These are phyloP conservation scores for Calliphora vomitoria DNA, from an alignment of 2,888 invertebrate species.

Conservation along the genomic window DNA sequence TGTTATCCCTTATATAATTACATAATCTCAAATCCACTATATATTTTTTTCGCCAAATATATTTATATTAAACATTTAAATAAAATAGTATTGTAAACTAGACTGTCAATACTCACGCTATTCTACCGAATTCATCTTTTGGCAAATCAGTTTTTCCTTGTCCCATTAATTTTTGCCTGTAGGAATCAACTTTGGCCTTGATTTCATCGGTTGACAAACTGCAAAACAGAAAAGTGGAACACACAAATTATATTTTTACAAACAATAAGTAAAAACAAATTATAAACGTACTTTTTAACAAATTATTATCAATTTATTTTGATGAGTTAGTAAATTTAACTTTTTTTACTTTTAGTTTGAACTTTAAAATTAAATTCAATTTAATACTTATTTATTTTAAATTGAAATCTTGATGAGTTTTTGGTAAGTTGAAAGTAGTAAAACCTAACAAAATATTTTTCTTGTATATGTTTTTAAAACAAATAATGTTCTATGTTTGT, in stretches of 20 bases:
- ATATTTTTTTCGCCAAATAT: too few species aligned
- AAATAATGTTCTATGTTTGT: constrained; percentile 43
- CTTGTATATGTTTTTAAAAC: constrained; percentile 35
- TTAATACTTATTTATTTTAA: background rate
- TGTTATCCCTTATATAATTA: background rate
- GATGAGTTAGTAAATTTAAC: background rate
- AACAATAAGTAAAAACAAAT: background rate
- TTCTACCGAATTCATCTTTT: constrained; percentile 94
- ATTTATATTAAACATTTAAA: too few species aligned
- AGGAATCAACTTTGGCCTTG: constrained; percentile 93
- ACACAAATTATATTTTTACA: constrained; percentile 18
- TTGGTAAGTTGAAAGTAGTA: background rate
- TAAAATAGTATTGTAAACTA: background rate
- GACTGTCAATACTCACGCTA: constrained; percentile 84
- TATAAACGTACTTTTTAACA: constrained; percentile 13
- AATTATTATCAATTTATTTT: background rate
- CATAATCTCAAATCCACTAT: background rate
- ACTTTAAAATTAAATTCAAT: constrained; percentile 5
- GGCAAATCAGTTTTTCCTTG: constrained; percentile 87
- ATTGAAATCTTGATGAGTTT: background rate
- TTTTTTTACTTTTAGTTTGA: too few species aligned
- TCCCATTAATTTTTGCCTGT: constrained; percentile 93
- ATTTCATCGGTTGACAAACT: constrained; percentile 95
- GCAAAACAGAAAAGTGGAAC: constrained; percentile 80
- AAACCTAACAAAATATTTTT: constrained; percentile 29